Base-by-base conservation (phyloP, 2,888 invertebrate species). In the Acanthosepion lycidas region DNA sequence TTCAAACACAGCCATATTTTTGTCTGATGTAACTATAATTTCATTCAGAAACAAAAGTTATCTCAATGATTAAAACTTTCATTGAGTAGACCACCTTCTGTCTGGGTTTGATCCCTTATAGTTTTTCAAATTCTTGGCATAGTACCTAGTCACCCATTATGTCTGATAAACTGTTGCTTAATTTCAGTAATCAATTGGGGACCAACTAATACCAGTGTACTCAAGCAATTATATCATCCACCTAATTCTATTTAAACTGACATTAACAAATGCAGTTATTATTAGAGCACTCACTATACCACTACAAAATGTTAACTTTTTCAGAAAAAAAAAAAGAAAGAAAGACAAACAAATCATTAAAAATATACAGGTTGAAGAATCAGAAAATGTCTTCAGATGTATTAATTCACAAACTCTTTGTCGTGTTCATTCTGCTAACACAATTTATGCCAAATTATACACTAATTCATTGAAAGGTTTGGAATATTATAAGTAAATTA, bases 401-500 rank as follows among this genome's bases (percentile, higher is more conserved):
- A 78, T 78, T 78, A 78, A 78, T 78, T 78, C 33, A 33, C 78
- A 78, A 78, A 78, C 78, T 78, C 78, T 78, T 78, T 78, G 78
- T 78, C 78, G 12, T 78, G n/a, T 78, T 78, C 15, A 78, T 78
- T 78, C 78, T 33, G 33, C 78, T 78, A 78, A 78, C 78, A 18
- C n/a, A 78, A 78, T 78, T 78, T 78, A n/a, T 78, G 78, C 33
- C 78, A 78, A 78, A 78, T 78, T 78, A 78, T 78, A 78, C 78
- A 78, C 15, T 78, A 78, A 78, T 78, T 78, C n/a, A 78, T 78
- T 78, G 78, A 78, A 78, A 78, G 78, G 78, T 78, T 78, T 78
- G 78, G 78, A 78, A 78, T 78, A 78, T 78, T 78, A n/a, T 78
- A 78, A 78, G 78, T 78, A 78, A 78, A 78, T 78, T 78, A 78